Conservation (phyloP, 1,140 invertebrate genomes). For the Macrobrachium rosenbergii region DNA sequence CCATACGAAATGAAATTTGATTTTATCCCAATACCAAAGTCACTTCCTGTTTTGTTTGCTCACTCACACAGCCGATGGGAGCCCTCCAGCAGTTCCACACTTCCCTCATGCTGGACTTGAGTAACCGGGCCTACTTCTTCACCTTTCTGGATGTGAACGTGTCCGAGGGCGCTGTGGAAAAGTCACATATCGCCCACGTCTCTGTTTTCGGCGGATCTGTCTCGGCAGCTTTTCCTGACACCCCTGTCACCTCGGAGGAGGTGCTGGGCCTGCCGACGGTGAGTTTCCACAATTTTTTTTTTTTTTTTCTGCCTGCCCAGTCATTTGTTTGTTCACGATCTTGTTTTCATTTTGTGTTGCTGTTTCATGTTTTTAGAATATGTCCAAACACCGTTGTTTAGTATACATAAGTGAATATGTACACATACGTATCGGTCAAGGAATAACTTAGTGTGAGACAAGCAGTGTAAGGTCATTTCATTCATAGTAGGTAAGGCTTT, state of each 20-base stretch:
- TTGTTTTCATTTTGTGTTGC: too few relatives aligned
- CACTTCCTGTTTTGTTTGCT: slow-evolving; percentile 24
- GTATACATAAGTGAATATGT: neutral
- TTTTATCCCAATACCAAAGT: too few relatives aligned
- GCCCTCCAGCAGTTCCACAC: slow-evolving; percentile 92
- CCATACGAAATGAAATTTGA: too few relatives aligned
- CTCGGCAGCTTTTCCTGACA: slow-evolving; percentile 88
- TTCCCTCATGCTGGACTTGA: slow-evolving; percentile 90
- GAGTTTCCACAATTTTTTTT: slow-evolving; percentile 64
- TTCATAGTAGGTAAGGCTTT: too few relatives aligned
- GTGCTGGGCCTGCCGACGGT: slow-evolving; percentile 86
- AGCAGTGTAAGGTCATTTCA: too few relatives aligned
- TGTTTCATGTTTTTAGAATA: too few relatives aligned
- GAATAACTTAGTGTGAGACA: too few relatives aligned
- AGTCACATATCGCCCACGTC: slow-evolving; percentile 89
- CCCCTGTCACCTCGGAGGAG: slow-evolving; percentile 85
- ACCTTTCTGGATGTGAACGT: slow-evolving; percentile 96
- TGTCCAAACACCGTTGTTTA: too few relatives aligned
- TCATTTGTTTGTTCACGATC: neutral
- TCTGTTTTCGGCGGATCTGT: slow-evolving; percentile 95
- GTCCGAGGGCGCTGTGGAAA: slow-evolving; percentile 92
- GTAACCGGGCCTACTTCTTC: slow-evolving; percentile 90
- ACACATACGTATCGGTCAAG: too few relatives aligned
- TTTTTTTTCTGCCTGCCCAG: neutral
- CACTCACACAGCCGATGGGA: slow-evolving; percentile 83